Percentiles rank a stretch among this genome's conserved stretches.
Evolutionary conservation across 2,888 invertebrate genomes (phyloP).

Genomic region (Zootermopsis nevadensis): DNA sequence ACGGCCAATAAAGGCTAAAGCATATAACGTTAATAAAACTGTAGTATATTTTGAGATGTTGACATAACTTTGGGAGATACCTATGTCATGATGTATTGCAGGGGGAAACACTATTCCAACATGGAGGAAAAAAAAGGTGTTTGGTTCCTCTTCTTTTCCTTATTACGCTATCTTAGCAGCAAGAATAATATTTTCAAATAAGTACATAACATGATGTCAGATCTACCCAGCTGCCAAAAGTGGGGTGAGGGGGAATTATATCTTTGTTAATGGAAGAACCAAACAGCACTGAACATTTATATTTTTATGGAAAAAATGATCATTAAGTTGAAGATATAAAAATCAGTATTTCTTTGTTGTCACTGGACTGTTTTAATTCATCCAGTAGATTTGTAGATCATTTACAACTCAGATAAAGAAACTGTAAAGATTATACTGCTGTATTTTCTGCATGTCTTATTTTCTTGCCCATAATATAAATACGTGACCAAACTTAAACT

Average conservation of each 20-base stretch:
- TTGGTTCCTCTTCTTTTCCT: neutral
- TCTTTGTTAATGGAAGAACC: slow-evolving; percentile 13
- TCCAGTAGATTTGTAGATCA: slow-evolving; percentile 32
- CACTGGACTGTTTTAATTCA: slow-evolving; percentile 31
- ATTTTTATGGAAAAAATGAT: slow-evolving; percentile 40
- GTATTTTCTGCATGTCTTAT: neutral
- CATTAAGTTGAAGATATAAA: slow-evolving; percentile 28
- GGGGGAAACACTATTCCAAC: neutral
- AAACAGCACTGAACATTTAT: slow-evolving; percentile 20
- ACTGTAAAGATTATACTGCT: neutral
- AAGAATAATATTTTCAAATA: neutral
- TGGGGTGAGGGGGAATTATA: neutral
- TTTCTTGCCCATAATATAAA: too few species aligned
- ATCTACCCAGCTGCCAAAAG: neutral
- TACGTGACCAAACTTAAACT: too few species aligned
- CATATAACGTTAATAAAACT: too few species aligned
- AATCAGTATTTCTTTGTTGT: slow-evolving; percentile 41
- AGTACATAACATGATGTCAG: too few species aligned
- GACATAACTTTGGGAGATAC: too few species aligned
- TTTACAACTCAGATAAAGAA: slow-evolving; percentile 29
- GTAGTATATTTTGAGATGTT: too few species aligned
- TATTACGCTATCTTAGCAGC: neutral
- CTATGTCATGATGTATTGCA: too few species aligned
- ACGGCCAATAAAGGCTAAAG: too few species aligned
- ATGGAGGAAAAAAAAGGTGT: neutral